A percentile compares a stretch with the other conserved stretches of the same genome.
phyloP scores from a whole-genome alignment of 2,888 invertebrate genomes.

The Mayetiola destructor region DNA sequence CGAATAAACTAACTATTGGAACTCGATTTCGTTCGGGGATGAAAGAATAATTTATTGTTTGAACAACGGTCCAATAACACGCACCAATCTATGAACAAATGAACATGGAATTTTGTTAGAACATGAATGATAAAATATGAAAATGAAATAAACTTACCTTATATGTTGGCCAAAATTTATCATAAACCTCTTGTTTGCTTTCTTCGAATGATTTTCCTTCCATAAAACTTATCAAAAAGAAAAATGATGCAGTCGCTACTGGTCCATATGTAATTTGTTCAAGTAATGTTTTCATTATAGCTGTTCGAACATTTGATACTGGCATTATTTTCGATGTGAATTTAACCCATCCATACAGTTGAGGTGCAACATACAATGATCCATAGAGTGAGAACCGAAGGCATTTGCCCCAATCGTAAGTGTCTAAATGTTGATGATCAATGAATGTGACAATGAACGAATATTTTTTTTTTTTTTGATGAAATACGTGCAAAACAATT shows the following conservation, averaged over 20 bases:
- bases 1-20: slow-evolving; percentile 54
- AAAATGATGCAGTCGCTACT: slow-evolving; percentile 60
- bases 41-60: slow-evolving; percentile 56
- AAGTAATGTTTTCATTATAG: slow-evolving; percentile 57
- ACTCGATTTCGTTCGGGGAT: slow-evolving; percentile 59
- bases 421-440: slow-evolving; percentile 27
- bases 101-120: neutral
- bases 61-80: slow-evolving; percentile 55
- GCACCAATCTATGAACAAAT: slow-evolving; percentile 38
- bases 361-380: slow-evolving; percentile 68
- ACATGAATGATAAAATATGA: neutral
- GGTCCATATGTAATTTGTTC: slow-evolving; percentile 66
- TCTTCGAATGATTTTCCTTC: slow-evolving; percentile 51
- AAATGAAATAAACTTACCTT: slow-evolving; percentile 24
- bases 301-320: slow-evolving; percentile 49
- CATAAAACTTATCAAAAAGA: slow-evolving; percentile 58
- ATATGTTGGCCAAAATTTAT: slow-evolving; percentile 61
- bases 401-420: slow-evolving; percentile 53
- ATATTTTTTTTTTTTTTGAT: neutral
- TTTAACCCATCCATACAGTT: slow-evolving; percentile 64
- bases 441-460: slow-evolving; percentile 13
- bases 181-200: slow-evolving; percentile 50
- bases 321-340: slow-evolving; percentile 66
- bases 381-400: slow-evolving; percentile 63
- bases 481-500: slow-evolving; percentile 20